These are phyloP conservation scores for Panonychus citri DNA, from an alignment of 1,140 invertebrate genomes.

Conservation along the genomic window DNA sequence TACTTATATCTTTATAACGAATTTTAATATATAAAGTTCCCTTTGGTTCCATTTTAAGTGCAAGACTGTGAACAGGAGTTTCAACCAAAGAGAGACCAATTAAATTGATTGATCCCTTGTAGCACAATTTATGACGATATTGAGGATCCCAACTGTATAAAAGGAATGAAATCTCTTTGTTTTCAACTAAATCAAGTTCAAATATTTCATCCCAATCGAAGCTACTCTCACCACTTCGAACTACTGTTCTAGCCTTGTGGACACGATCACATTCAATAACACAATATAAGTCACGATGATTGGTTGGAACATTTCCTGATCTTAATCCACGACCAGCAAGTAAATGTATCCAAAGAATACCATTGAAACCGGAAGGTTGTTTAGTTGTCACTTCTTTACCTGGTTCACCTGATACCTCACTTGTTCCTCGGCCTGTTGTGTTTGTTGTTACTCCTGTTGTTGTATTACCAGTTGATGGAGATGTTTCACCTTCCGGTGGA, in stretches of 20 bases:
- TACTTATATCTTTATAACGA: constrained; percentile 67
- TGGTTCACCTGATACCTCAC: too few relatives aligned
- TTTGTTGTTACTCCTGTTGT: constrained; percentile 2
- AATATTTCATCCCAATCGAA: constrained; percentile 99
- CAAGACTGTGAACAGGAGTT: constrained; percentile 48
- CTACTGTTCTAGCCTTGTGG: constrained; percentile 88
- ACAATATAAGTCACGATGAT: constrained; percentile 67
- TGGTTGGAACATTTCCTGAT: constrained; percentile 22
- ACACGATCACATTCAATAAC: constrained; percentile 87
- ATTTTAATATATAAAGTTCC: constrained; percentile 85
- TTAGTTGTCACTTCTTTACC: background rate
- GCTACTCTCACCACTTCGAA: constrained; percentile 82
- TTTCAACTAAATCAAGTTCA: constrained; percentile 80
- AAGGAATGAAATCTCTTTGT: constrained; percentile 75
- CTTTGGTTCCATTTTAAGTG: constrained; percentile 57
- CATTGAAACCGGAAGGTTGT: constrained; percentile 11
- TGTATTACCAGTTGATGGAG: background rate
- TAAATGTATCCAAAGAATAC: constrained; percentile 15
- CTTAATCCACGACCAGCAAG: constrained; percentile 15
- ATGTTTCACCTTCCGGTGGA: background rate
- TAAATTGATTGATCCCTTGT: constrained; percentile 65
- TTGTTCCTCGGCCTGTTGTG: too few relatives aligned
- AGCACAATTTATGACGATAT: constrained; percentile 77
- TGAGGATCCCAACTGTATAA: constrained; percentile 97
- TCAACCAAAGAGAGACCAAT: constrained; percentile 46